Evolutionary conservation across 2,888 invertebrate genomes (phyloP), one percentile per base, ranked within the genome.

Genomic region (Lomographa bimaculata): DNA sequence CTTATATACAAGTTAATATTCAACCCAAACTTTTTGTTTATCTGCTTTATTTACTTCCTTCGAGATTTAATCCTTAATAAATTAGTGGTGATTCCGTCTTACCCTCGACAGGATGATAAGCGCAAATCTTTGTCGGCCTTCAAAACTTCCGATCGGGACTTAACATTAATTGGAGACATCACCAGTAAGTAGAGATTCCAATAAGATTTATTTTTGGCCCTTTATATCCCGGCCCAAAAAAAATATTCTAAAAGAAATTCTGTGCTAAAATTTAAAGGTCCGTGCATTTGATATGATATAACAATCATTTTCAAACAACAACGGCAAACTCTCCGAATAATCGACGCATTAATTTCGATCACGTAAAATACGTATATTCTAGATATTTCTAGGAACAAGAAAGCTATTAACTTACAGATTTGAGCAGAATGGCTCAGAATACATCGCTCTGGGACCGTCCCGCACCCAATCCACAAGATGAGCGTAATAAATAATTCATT

Each of bases 401-500:
- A 9, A n/a, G 9, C 39, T 33, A 28, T 40, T 24, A 29, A 23
- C 18, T 10, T 12, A n/a, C 16, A 7, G 26, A 28, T 20, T 28
- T 5, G 18, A 33, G 35, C 35, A 35, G n/a, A n/a, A n/a, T n/a
- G n/a, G n/a, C n/a, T n/a, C 12, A 10, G 39, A 12, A 11, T 7
- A 39, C 30, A 28, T 9, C 21, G 20, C 14, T 19, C 8, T 16
- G 25, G 20, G n/a, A n/a, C n/a, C n/a, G n/a, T n/a, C 19, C 44
- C 26, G 35, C 38, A 19, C 37, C 32, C 42, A 43, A 45, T 46
- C 45, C 36, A 43, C 40, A 36, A 42, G 47, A 48, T 40, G 44
- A 27, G 42, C 30, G 37, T 25, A 23, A 50, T 54, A 46, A 47
- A 54, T 52, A 46, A 54, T 54, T 52, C 47, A 54, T 37, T 33